Conservation (phyloP, 2,113 vertebrate species). For the Passerina amoena region DNA sequence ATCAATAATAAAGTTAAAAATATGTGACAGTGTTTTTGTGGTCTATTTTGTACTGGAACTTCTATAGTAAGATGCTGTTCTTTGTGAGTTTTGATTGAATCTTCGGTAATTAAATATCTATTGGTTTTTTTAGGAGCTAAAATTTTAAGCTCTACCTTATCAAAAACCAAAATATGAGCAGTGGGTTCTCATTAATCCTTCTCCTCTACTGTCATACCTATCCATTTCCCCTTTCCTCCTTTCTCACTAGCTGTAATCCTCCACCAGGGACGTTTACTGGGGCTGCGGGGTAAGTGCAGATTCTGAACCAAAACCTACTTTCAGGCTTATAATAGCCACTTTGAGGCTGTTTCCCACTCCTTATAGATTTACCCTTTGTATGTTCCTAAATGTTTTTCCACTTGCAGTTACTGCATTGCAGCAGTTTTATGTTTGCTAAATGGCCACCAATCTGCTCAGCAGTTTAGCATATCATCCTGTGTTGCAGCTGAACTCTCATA, state of each 20-base stretch:
- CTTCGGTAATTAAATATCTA: conserved; percentile 17
- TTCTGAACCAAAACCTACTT: conserved; percentile 69
- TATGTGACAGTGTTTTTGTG: not conserved
- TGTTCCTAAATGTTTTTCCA: conserved; percentile 77
- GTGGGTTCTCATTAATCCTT: conserved; percentile 75
- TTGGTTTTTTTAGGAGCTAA: not conserved
- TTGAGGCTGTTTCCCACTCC: conserved; percentile 68
- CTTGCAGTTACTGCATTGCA: conserved; percentile 76
- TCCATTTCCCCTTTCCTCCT: conserved; percentile 85
- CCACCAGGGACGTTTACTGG: conserved; percentile 90
- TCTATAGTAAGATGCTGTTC: not conserved
- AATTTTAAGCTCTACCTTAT: conserved; percentile 52
- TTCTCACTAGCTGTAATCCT: conserved; percentile 86
- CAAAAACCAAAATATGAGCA: conserved; percentile 59
- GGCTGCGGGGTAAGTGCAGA: conserved; percentile 88
- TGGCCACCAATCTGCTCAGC: conserved; percentile 76
- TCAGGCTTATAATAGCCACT: conserved; percentile 76
- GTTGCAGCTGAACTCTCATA: conserved; percentile 80
- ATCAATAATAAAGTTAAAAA: not conserved
- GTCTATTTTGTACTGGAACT: conserved; percentile 9
- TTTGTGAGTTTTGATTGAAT: conserved; percentile 10
- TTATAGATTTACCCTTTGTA: conserved; percentile 69
- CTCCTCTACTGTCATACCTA: conserved; percentile 78
- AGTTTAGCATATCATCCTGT: conserved; percentile 74
- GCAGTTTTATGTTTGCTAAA: conserved; percentile 77